Base-by-base conservation (phyloP, 2,888 invertebrate species). In the Caenorhabditis macrosperma region DNA sequence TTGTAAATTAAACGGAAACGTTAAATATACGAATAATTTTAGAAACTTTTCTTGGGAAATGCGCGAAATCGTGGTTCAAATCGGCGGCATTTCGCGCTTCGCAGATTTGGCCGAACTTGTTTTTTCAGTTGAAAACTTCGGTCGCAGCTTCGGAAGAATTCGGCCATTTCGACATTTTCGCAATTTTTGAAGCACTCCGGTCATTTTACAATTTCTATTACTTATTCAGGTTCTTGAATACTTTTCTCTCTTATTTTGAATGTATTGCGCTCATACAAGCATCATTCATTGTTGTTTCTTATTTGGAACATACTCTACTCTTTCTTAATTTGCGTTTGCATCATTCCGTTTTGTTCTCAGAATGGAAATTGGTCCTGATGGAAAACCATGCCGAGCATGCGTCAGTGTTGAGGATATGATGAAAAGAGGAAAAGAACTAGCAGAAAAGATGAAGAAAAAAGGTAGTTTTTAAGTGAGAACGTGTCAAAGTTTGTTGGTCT, bases 341-440 rank as follows among this genome's bases (percentile, higher is more conserved):
- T 69, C 69, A 60, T 55, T 54, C n/a, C n/a, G 28, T 6, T 9
- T 24, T n/a, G 1, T 15, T 63, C 55, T 60, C 35, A 50, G 69
- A 64, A 80, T 80, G 76, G 76, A 81, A 48, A 46, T 69, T 28
- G 78, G 78, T 20, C 69, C 78, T 2, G 82, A 84, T 55, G 86
- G 85, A 50, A 85, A 85, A 20, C 88, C 89, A 12, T 88, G 88
- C 69, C 84, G 86, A 57, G 87, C 89, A 12, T 89, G 89, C 74
- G 82, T 87, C 54, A 87, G 87, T 52, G 83, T 85, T 9, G 89
- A 89, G 35, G 89, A 89, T 22, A 87, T 89, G 88, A 85, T 89
- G 87, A 83, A 82, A 57, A 82, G 72, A 66, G 83, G 82, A n/a
- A 82, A 74, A 74, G 81, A 85, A 33, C 55, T 84, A 71, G 83